Percentiles rank a stretch among this genome's conserved stretches.
These are phyloP conservation scores for Epizoanthus scotinus DNA, from an alignment of 92 coral and sea anemone species.

Conservation along the genomic window DNA sequence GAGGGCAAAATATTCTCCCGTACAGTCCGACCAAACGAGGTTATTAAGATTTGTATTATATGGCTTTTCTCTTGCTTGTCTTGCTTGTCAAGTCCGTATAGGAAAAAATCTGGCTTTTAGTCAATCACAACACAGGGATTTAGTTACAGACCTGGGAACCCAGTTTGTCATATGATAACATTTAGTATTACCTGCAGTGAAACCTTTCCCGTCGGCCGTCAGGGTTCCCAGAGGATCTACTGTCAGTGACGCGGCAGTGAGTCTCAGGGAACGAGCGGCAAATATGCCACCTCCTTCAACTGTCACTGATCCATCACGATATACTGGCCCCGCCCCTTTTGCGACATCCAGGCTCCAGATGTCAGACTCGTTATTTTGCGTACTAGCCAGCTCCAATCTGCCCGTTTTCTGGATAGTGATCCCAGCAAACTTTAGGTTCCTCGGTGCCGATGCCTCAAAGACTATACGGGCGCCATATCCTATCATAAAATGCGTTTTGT, in stretches of 20 bases:
- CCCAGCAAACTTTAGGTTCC: constrained; percentile 64
- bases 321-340: constrained; percentile 58
- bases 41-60: too few species aligned
- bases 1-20: too few species aligned
- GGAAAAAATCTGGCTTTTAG: neutral
- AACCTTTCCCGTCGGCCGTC: constrained; percentile 66
- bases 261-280: constrained; percentile 54
- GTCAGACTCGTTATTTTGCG: constrained; percentile 58
- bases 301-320: constrained; percentile 69
- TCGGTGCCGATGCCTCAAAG: constrained; percentile 58
- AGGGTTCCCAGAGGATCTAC: constrained; percentile 64
- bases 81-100: too few species aligned
- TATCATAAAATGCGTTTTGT: constrained; percentile 64
- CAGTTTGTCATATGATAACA: neutral
- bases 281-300: constrained; percentile 70
- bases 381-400: constrained; percentile 55
- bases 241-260: constrained; percentile 52
- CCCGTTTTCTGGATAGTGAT: constrained; percentile 72
- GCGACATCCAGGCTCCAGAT: constrained; percentile 57
- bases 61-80: too few species aligned
- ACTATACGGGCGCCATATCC: constrained; percentile 66
- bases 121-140: neutral
- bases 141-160: too few species aligned
- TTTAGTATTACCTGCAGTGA: constrained; percentile 49
- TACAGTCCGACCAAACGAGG: too few species aligned